Percentiles rank a stretch among this genome's conserved stretches.
These are phyloP conservation scores for Sipha flava DNA, from an alignment of 1,140 invertebrate genomes.

Conservation along the genomic window DNA sequence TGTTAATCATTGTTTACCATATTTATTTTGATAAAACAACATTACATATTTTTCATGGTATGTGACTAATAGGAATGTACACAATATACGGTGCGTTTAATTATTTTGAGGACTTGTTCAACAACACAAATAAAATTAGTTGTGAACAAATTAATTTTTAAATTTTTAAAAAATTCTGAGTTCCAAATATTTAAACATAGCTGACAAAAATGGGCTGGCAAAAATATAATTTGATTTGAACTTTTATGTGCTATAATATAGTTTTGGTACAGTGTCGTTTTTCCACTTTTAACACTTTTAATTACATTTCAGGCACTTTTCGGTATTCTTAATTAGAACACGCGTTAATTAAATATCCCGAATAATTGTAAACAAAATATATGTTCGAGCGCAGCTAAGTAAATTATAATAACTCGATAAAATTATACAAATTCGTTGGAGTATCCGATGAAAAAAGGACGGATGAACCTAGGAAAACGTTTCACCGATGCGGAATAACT, in stretches of 20 bases:
- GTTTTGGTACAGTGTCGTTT: background rate
- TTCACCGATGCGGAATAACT: too few relatives aligned
- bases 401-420: background rate
- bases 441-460: too few relatives aligned
- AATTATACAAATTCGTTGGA: too few relatives aligned
- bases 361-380: background rate
- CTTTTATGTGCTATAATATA: background rate
- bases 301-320: background rate
- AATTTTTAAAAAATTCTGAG: background rate
- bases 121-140: too few relatives aligned
- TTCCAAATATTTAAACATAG: background rate
- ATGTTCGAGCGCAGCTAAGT: background rate
- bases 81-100: background rate
- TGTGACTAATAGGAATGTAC: background rate
- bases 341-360: background rate
- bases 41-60: background rate
- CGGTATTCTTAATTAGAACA: background rate
- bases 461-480: too few relatives aligned
- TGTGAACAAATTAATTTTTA: background rate
- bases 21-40: background rate
- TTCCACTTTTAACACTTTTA: background rate
- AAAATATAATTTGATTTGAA: background rate
- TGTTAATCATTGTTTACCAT: background rate
- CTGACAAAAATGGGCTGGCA: too few relatives aligned
- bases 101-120: background rate